These are phyloP conservation scores for Boulengeromyrus knoepffleri DNA, from an alignment of 2,113 vertebrate species.

Conservation along the genomic window DNA sequence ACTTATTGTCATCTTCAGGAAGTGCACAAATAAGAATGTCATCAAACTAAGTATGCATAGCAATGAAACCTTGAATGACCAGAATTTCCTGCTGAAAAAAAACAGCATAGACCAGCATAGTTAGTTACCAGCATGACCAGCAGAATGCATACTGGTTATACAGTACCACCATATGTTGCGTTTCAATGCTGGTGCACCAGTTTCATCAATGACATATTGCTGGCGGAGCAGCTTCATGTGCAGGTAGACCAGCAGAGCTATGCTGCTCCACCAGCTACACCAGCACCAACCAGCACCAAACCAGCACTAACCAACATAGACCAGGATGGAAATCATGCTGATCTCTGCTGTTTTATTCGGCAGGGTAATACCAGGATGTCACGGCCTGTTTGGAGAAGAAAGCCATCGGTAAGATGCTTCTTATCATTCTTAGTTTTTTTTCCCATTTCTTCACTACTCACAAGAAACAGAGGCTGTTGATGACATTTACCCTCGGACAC, in stretches of 20 bases:
- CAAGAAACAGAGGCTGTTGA: background rate
- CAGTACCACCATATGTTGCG: background rate
- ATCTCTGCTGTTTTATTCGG: background rate
- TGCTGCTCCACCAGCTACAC: background rate
- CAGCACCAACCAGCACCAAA: background rate
- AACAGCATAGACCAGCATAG: background rate
- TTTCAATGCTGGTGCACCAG: background rate
- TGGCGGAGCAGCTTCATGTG: background rate
- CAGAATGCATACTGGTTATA: background rate
- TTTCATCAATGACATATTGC: too few species aligned
- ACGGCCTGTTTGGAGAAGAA: background rate
- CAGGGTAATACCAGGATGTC: background rate
- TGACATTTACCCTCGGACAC: conserved; percentile 5
- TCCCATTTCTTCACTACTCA: background rate
- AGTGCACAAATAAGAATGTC: background rate
- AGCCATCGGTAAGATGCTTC: background rate
- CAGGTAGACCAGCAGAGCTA: background rate
- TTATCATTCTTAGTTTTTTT: background rate
- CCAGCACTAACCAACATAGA: background rate
- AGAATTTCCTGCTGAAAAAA: background rate
- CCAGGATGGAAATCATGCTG: background rate
- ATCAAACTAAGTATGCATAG: background rate
- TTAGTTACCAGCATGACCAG: background rate
- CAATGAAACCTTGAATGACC: background rate
- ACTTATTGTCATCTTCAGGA: background rate